Evolutionary conservation across 1,140 invertebrate species (phyloP), one percentile per base, ranked within the genome.

Genomic region (Drosophila serrata): DNA sequence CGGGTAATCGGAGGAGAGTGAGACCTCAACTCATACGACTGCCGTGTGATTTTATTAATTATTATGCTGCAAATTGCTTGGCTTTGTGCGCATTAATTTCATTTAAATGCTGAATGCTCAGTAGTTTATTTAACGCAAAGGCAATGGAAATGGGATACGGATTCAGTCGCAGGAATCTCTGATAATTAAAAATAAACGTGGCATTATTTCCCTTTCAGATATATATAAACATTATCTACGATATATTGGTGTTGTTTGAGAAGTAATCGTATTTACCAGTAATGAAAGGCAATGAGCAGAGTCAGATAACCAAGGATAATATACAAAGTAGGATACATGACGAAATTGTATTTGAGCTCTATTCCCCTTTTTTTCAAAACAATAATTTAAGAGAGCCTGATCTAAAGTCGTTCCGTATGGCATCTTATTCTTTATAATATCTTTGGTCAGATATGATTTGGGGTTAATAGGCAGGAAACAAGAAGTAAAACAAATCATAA

Each of bases 31-130:
- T 27, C 29, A 33, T 51, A 58, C 22, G 45, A 63, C 42, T 57
- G 64, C 12, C 35, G 43, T 46, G 56, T 48, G 31, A 58, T 55
- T 53, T 72, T 39, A 79, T 59, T 79, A 63, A 79, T 79, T 79
- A 29, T 70, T 58, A 77, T 58, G 31, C 51, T 35, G 61, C 58
- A 72, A 79, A 64, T 63, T 60, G 45, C 78, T 79, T 69, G 43
- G 59, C 57, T 63, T 86, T 87, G 84, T 87, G 84, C 84, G 84
- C 84, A 61, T 88, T 29, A 67, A 64, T 84, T 80, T 88, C 73
- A 64, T 63, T 79, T 87, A 84, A 84, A 84, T 84, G 81, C 81
- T 55, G 72, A 75, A 70, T 74, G 74, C 61, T 82, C 46, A 53
- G 51, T 63, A 63, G 39, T 27, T 46, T 51, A 51, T 8, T 75